Percentiles rank a stretch among this genome's conserved stretches.
Conservation (phyloP, 2,797 vertebrate species). For the Sebastes iracundus region DNA sequence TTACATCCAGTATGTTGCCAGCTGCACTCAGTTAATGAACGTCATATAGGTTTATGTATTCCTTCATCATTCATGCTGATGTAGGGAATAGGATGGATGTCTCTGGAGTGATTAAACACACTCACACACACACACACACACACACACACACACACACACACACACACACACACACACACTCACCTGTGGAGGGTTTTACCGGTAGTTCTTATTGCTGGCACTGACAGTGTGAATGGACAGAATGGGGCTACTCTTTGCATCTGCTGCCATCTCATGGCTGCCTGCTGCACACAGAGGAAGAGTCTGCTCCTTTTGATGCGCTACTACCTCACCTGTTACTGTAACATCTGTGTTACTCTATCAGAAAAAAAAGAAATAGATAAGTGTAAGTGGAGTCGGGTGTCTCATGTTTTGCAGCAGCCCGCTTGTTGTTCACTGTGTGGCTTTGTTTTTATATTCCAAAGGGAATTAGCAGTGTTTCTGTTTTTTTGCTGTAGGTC, state of each 20-base stretch:
- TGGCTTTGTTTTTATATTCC: not conserved
- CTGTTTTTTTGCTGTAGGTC: not conserved
- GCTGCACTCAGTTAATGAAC: constrained; percentile 26
- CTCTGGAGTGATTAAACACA: not conserved
- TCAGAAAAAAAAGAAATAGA: not conserved
- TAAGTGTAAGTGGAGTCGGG: not conserved
- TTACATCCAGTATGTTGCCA: not conserved
- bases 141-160: too few relatives aligned
- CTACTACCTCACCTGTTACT: not conserved
- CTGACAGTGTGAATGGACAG: not conserved
- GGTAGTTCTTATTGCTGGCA: not conserved
- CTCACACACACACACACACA: too few relatives aligned
- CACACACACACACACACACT: too few relatives aligned
- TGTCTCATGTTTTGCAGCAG: not conserved
- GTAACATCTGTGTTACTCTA: not conserved
- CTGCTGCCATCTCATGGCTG: constrained; percentile 77
- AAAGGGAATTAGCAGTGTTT: not conserved
- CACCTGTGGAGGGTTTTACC: not conserved
- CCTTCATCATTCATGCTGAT: constrained; percentile 6
- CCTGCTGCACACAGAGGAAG: not conserved
- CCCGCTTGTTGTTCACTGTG: not conserved
- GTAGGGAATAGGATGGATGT: not conserved
- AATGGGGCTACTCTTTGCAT: constrained; percentile 34
- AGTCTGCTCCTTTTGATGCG: not conserved
- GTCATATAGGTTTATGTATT: not conserved